A percentile compares a stretch with the other conserved stretches of the same genome.
Conservation (phyloP, 2,888 invertebrate species). For the Oscheius onirici region DNA sequence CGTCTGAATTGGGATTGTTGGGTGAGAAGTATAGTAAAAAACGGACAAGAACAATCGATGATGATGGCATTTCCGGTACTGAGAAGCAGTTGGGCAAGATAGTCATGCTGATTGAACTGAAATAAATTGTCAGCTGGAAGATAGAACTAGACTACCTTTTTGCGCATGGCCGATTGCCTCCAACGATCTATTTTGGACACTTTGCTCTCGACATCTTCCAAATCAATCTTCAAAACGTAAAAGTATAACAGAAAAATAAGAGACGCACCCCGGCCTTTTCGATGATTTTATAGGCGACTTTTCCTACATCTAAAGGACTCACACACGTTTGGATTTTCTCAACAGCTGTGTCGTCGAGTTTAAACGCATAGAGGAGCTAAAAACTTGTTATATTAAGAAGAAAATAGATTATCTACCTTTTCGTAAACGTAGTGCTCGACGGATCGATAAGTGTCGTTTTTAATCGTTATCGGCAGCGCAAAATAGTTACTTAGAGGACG, state of each 20-base stretch:
- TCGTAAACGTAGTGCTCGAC: slow-evolving; percentile 71
- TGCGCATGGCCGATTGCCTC: slow-evolving; percentile 71
- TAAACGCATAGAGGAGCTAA: slow-evolving; percentile 49
- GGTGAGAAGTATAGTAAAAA: background rate
- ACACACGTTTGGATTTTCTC: slow-evolving; percentile 68
- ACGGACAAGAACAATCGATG: slow-evolving; percentile 53
- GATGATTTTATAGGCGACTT: slow-evolving; percentile 58
- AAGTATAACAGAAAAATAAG: background rate
- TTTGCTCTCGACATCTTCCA: slow-evolving; percentile 55
- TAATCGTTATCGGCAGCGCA: slow-evolving; percentile 58
- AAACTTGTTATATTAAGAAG: background rate
- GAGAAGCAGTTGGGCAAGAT: slow-evolving; percentile 67
- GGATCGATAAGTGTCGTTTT: slow-evolving; percentile 64
- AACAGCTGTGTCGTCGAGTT: slow-evolving; percentile 62
- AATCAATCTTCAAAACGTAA: slow-evolving; percentile 23
- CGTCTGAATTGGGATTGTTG: slow-evolving; percentile 35
- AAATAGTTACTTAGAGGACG: slow-evolving; percentile 69
- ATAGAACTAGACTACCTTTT: slow-evolving; percentile 47
- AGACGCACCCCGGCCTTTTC: slow-evolving; percentile 47
- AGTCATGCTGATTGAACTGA: slow-evolving; percentile 59
- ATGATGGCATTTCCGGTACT: slow-evolving; percentile 68
- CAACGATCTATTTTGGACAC: slow-evolving; percentile 63
- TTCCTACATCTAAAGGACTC: slow-evolving; percentile 59
- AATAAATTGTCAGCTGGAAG: background rate
- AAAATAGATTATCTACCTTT: slow-evolving; percentile 39